Conservation (phyloP, 2,113 vertebrate genomes). For the Apistogramma diplotaenia region DNA sequence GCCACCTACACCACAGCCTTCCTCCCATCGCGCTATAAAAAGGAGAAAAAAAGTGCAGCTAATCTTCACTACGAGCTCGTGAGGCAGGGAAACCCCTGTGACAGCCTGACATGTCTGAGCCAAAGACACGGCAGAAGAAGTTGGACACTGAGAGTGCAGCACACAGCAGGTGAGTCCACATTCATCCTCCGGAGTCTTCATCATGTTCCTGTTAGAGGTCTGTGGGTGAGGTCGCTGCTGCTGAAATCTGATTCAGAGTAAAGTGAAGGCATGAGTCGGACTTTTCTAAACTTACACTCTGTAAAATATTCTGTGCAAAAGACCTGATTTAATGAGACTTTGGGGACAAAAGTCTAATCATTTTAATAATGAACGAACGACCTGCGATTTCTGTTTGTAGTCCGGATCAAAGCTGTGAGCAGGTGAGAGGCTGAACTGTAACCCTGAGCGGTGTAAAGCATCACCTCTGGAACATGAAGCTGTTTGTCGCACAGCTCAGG, state of each 20-base stretch:
- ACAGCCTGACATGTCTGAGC: slow-evolving; percentile 13
- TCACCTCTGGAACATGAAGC: background rate
- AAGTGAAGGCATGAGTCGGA: background rate
- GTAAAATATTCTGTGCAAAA: background rate
- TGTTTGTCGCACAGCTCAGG: background rate
- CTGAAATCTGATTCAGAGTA: background rate
- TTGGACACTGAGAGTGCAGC: slow-evolving; percentile 49
- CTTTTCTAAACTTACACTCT: too few species aligned
- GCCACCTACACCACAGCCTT: slow-evolving; percentile 20
- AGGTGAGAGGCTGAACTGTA: background rate
- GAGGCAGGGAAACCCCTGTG: slow-evolving; percentile 57
- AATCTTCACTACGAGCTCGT: background rate
- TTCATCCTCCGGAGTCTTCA: too few species aligned
- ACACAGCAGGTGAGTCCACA: slow-evolving; percentile 60
- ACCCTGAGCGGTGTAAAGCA: background rate
- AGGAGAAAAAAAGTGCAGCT: slow-evolving; percentile 2
- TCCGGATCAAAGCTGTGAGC: background rate
- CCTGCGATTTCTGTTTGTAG: fast-evolving
- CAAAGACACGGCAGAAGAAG: slow-evolving; percentile 25
- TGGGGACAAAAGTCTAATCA: background rate
- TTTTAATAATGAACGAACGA: background rate
- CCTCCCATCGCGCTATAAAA: slow-evolving; percentile 5
- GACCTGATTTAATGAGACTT: background rate
- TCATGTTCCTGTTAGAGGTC: background rate
- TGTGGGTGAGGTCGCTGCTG: background rate